Conservation (phyloP, 1,140 invertebrate genomes). For the Condylostylus longicornis region DNA sequence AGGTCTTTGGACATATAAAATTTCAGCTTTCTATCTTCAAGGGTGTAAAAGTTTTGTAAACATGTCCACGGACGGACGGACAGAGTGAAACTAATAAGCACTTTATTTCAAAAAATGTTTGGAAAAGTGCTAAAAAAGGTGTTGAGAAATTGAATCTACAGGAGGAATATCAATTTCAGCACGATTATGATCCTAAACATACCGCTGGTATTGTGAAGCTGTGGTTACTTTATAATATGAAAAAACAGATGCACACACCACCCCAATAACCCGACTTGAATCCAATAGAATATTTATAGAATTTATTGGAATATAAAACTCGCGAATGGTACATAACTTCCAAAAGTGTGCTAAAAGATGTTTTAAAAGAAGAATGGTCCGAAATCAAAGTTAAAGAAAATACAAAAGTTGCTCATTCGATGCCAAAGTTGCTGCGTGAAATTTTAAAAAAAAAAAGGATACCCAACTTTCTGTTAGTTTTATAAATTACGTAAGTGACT, state of each 20-base stretch:
- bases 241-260: slow-evolving; percentile 15
- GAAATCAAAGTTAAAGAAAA: slow-evolving; percentile 8
- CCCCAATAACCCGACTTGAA: slow-evolving; percentile 23
- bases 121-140: too few relatives aligned
- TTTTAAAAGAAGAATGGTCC: slow-evolving; percentile 11
- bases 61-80: too few relatives aligned
- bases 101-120: too few relatives aligned
- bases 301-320: slow-evolving; percentile 13
- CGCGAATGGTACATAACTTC: slow-evolving; percentile 1
- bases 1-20: too few relatives aligned
- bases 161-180: slow-evolving; percentile 5
- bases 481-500: too few relatives aligned
- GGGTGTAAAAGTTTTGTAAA: too few relatives aligned
- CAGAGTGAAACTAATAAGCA: too few relatives aligned
- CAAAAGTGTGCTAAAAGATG: slow-evolving; percentile 5
- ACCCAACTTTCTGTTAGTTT: too few relatives aligned
- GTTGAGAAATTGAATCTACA: slow-evolving; percentile 9
- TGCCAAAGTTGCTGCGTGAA: slow-evolving; percentile 7
- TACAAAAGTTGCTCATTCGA: slow-evolving; percentile 7
- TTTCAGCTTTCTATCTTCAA: too few relatives aligned
- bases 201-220: slow-evolving; percentile 11
- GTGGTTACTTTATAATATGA: slow-evolving; percentile 12
- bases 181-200: too few relatives aligned
- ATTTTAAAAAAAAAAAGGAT: slow-evolving; percentile 5
- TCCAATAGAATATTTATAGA: slow-evolving; percentile 18